Percentiles rank a stretch among this genome's conserved stretches.
These are phyloP conservation scores for Cheilosia vulpina DNA, from an alignment of 2,888 invertebrate species.

Conservation along the genomic window DNA sequence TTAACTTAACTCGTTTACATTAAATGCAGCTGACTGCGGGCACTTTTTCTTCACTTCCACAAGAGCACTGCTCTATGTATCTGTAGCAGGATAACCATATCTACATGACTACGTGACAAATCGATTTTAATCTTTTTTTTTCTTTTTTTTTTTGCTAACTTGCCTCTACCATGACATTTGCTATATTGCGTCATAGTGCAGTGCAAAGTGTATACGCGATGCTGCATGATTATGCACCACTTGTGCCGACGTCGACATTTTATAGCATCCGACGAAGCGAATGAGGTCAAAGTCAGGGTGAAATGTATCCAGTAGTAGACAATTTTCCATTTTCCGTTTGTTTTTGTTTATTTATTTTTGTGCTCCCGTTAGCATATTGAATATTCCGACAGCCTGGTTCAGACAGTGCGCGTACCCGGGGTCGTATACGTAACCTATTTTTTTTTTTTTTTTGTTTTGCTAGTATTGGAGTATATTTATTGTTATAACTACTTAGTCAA, in stretches of 20 bases:
- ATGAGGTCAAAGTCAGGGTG: conserved; percentile 74
- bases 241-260: conserved; percentile 44
- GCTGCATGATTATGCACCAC: conserved; percentile 70
- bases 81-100: conserved; percentile 1
- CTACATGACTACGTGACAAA: background rate
- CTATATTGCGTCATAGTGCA: conserved; percentile 70
- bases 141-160: conserved; percentile 1
- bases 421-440: conserved; percentile 63
- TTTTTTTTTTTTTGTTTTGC: background rate
- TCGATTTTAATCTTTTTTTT: conserved; percentile 5
- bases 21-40: conserved; percentile 56
- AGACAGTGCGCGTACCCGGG: conserved; percentile 44
- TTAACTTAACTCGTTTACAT: conserved; percentile 63
- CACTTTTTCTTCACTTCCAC: conserved; percentile 24
- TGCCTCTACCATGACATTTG: conserved; percentile 34
- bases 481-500: conserved; percentile 12
- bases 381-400: conserved; percentile 34
- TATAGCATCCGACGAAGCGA: conserved; percentile 58
- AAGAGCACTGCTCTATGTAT: conserved; percentile 1
- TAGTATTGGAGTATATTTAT: conserved; percentile 18
- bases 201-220: conserved; percentile 59
- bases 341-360: conserved; percentile 11
- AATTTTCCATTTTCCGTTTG: conserved; percentile 46
- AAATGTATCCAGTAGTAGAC: conserved; percentile 60
- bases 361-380: conserved; percentile 22